Conservation (phyloP, 1,140 invertebrate genomes). For the Drosophila truncata region DNA sequence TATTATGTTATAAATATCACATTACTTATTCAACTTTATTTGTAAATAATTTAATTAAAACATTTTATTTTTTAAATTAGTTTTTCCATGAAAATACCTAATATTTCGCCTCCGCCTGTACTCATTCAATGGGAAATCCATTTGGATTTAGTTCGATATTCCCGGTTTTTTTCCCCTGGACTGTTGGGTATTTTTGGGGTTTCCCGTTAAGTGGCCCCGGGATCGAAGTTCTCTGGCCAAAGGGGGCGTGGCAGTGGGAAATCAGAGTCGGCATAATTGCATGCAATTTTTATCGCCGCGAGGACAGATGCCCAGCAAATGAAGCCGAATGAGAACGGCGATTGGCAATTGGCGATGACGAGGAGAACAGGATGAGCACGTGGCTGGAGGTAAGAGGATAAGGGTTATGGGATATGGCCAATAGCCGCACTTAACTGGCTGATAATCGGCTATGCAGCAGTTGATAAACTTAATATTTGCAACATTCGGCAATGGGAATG, state of each 20-base stretch:
- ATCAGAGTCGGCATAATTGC: constrained; percentile 62
- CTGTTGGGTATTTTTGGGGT: constrained; percentile 28
- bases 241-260: constrained; percentile 5
- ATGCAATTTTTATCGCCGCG: constrained; percentile 67
- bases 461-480: constrained; percentile 36
- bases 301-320: constrained; percentile 41
- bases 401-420: constrained; percentile 23
- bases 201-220: constrained; percentile 18
- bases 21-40: neutral
- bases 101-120: neutral
- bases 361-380: neutral
- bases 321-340: constrained; percentile 20
- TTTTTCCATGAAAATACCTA: neutral
- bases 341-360: constrained; percentile 7
- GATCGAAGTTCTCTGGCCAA: neutral
- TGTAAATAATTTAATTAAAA: neutral
- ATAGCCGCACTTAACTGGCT: constrained; percentile 27
- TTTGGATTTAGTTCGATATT: constrained; percentile 47
- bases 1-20: neutral
- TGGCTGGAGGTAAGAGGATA: constrained; percentile 15
- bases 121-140: constrained; percentile 21
- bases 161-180: constrained; percentile 12
- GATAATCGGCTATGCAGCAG: constrained; percentile 38
- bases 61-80: neutral
- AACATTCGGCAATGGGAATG: neutral